Base-by-base conservation (phyloP, 2,113 vertebrate species). In the Dasyprocta punctata region DNA sequence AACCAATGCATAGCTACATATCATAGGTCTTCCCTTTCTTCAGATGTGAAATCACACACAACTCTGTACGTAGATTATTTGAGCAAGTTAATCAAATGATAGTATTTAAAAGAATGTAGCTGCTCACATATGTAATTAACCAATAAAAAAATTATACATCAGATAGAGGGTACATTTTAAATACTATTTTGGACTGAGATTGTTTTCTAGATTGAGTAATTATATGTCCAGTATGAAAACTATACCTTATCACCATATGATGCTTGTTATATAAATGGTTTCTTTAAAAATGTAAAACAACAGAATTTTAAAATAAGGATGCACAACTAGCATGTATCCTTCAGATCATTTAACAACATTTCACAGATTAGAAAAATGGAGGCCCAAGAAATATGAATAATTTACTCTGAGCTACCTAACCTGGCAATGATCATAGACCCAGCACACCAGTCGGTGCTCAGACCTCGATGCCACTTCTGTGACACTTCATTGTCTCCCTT, bases 251-350 rank as follows among this genome's bases (percentile, higher is more conserved):
- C n/a, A 85, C 3, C 36, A 63, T 75, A 77, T 11, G 67, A 11
- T 91, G 6, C 20, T 81, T 90, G 30, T 67, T 13, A 19, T 10
- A 28, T 49, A 80, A 85, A 41, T 7, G 0, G 52, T 56, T 95
- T 95, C 28, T 93, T 86, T 1, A 87, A 95, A 94, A 86, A 86
- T 52, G 80, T 69, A 89, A 94, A 93, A 22, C 19, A 14, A 67
- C 28, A 86, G 22, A 71, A 13, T 63, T 93, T 93, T 81, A 8
- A 13, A 81, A 12, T 38, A 89, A 1, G 19, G 22, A 52, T 81
- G 49, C 2, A 41, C 33, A 36, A 16, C 89, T 30, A 94, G 16
- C 3, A 61, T 65, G 77, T 7, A 89, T 52, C 14, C 1, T 77
- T 80, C 71, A 61, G 24, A 49, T 90, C 5, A 86, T 56, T 33